phyloP scores from a whole-genome alignment of 2,113 vertebrate species.

The Melanerpes formicivorus region DNA sequence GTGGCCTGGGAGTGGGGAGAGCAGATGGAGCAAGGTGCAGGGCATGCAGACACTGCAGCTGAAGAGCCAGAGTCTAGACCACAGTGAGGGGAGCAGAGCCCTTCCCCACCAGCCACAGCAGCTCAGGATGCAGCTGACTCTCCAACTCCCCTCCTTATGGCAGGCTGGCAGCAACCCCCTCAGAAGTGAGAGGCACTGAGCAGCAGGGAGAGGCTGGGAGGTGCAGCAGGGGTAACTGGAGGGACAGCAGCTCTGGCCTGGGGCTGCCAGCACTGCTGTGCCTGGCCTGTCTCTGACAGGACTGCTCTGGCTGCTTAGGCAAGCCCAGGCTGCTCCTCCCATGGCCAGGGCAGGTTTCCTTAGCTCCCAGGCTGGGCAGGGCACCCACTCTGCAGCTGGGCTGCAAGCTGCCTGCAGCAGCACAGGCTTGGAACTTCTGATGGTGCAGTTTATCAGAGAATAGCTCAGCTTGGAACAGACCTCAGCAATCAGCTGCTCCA shows the following conservation, averaged over 20 bases:
- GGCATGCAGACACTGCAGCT: background rate
- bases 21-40: accelerated
- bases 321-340: background rate
- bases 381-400: accelerated
- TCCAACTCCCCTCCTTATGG: background rate
- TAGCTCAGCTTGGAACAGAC: too few species aligned
- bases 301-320: background rate
- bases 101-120: background rate
- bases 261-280: background rate
- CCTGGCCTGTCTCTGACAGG: background rate
- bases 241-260: background rate
- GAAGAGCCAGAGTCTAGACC: background rate
- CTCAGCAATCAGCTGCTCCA: too few species aligned
- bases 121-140: background rate
- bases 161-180: background rate
- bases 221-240: background rate
- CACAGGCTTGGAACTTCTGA: background rate
- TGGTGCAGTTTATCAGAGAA: background rate
- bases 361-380: background rate
- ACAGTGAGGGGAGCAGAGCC: background rate
- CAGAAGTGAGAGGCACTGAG: background rate
- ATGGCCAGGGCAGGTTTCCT: background rate
- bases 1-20: background rate
- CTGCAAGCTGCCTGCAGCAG: background rate
- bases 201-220: background rate